Percentiles rank a stretch among this genome's conserved stretches.
phyloP scores from a whole-genome alignment of 1,140 invertebrate species.

The Ctenoplectra terminalis region DNA sequence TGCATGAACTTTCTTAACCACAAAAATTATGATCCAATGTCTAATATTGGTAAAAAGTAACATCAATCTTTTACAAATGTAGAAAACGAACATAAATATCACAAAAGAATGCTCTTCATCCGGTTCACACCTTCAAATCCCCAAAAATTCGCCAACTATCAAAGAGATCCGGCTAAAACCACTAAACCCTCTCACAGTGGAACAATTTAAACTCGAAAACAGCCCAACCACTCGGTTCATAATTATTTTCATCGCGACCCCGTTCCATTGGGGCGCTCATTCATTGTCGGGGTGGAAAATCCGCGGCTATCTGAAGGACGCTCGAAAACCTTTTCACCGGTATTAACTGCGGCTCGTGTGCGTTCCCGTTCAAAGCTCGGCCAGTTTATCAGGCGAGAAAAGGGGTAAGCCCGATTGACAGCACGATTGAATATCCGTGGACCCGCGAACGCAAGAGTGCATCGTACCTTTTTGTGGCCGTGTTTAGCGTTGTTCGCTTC shows the following conservation, averaged over 20 bases:
- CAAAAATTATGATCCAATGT: no score
- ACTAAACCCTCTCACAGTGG: neutral
- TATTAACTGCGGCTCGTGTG: neutral
- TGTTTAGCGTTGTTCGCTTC: constrained; percentile 30
- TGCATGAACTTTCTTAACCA: no score
- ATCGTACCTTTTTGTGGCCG: neutral
- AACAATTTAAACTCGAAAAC: neutral
- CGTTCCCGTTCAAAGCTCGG: constrained; percentile 2
- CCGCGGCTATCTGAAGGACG: neutral
- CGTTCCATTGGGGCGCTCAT: neutral
- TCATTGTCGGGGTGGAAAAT: neutral
- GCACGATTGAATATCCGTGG: constrained; percentile 24
- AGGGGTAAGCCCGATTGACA: constrained; percentile 22
- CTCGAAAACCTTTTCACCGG: neutral
- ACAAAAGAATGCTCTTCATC: no score
- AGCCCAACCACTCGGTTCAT: neutral
- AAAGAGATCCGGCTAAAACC: neutral
- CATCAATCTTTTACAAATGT: no score
- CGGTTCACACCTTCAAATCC: no score
- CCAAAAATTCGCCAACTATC: no score
- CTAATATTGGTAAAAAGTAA: no score
- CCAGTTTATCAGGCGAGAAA: constrained; percentile 27
- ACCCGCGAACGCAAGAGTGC: neutral
- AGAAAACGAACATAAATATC: no score
- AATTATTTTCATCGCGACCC: constrained; percentile 10